These are phyloP conservation scores for Aphidoletes aphidimyza DNA, from an alignment of 2,888 invertebrate genomes.

Conservation along the genomic window DNA sequence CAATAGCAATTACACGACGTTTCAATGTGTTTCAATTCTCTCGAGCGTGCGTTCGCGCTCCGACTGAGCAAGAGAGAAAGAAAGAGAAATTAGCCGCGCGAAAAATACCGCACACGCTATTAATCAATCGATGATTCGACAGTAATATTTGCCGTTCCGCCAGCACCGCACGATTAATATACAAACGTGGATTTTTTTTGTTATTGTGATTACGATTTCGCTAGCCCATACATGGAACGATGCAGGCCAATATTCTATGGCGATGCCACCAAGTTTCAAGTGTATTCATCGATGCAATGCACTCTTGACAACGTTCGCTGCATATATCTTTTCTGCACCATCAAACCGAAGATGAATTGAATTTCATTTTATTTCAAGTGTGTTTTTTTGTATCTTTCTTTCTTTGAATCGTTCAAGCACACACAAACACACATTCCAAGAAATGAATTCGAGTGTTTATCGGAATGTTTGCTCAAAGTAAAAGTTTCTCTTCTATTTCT, in stretches of 20 bases:
- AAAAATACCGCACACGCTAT: slow-evolving; percentile 19
- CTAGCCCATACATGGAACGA: neutral
- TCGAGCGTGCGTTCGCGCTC: too few species aligned
- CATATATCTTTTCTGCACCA: slow-evolving; percentile 31
- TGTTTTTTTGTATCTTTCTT: too few species aligned
- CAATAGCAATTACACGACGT: neutral
- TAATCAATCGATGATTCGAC: slow-evolving; percentile 34
- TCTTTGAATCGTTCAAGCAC: neutral
- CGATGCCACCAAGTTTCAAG: neutral
- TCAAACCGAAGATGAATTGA: slow-evolving; percentile 28
- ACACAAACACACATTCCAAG: neutral
- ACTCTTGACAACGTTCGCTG: neutral
- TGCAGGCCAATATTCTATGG: neutral
- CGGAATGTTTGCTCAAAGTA: neutral
- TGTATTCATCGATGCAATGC: neutral
- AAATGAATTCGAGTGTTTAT: neutral
- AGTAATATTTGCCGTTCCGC: neutral
- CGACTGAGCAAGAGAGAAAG: neutral
- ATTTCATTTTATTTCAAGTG: too few species aligned
- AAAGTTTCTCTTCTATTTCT: neutral
- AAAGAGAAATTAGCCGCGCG: too few species aligned
- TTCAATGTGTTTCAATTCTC: slow-evolving; percentile 27
- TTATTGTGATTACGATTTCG: neutral
- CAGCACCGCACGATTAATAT: neutral
- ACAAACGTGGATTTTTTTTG: neutral